These are phyloP conservation scores for Piaya cayana DNA, from an alignment of 2,113 vertebrate genomes.

Conservation along the genomic window DNA sequence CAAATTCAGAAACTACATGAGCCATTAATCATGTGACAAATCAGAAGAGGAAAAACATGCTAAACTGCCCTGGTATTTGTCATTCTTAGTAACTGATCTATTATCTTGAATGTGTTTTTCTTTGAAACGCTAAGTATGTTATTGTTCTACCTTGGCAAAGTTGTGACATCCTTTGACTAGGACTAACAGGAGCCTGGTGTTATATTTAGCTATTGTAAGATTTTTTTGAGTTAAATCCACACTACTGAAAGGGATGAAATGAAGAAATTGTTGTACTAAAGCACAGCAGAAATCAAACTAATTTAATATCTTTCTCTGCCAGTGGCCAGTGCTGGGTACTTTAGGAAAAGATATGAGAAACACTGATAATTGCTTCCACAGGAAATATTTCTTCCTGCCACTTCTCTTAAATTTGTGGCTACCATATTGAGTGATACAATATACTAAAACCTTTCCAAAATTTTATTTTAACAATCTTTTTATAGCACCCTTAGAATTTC, in stretches of 20 bases:
- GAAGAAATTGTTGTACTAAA: background rate
- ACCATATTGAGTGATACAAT: background rate
- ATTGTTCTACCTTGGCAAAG: background rate
- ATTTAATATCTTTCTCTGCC: constrained; percentile 41
- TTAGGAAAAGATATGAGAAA: background rate
- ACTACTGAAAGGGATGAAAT: background rate
- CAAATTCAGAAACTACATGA: background rate
- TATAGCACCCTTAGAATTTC: background rate
- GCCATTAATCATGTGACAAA: background rate
- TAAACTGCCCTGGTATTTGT: background rate
- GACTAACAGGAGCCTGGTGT: background rate
- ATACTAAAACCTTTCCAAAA: background rate
- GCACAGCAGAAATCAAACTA: constrained; percentile 22
- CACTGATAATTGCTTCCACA: constrained; percentile 35
- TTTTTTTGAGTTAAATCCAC: background rate
- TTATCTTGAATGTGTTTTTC: background rate
- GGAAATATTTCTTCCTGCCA: constrained; percentile 20
- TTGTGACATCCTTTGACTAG: background rate
- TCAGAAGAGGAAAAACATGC: background rate
- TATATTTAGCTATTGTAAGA: background rate
- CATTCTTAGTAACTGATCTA: background rate
- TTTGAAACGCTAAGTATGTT: background rate
- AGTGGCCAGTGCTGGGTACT: background rate
- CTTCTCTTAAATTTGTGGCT: background rate
- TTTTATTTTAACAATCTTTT: background rate